A percentile compares a stretch with the other conserved stretches of the same genome.
Evolutionary conservation across 2,888 invertebrate genomes (phyloP).

Genomic region (Temnothorax ravouxi): DNA sequence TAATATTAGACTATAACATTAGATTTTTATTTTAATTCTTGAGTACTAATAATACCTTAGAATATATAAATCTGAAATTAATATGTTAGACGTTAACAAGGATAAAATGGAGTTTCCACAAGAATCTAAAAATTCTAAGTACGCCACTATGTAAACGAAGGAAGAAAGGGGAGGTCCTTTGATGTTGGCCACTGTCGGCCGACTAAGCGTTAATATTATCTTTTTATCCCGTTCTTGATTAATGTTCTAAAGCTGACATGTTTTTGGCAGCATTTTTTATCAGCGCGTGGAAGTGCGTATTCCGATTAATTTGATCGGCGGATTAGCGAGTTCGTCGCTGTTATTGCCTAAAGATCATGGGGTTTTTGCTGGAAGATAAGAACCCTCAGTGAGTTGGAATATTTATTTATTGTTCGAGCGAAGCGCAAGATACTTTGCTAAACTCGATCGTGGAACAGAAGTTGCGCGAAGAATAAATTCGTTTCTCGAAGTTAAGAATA

Average conservation of each 20-base stretch:
- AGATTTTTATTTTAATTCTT: background rate
- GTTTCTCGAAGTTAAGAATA: constrained; percentile 51
- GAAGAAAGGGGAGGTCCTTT: constrained; percentile 51
- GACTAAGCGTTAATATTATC: constrained; percentile 38
- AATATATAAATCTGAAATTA: background rate
- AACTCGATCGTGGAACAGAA: constrained; percentile 45
- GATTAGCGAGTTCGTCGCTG: constrained; percentile 19
- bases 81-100: background rate
- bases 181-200: constrained; percentile 27
- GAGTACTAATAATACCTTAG: background rate
- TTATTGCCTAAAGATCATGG: constrained; percentile 23
- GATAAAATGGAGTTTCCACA: background rate
- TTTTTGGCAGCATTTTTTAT: constrained; percentile 35
- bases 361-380: constrained; percentile 23
- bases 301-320: constrained; percentile 38
- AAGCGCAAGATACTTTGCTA: constrained; percentile 31
- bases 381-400: constrained; percentile 34
- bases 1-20: constrained; percentile 18
- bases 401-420: constrained; percentile 41
- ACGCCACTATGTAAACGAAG: background rate
- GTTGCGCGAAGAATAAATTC: constrained; percentile 47
- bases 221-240: constrained; percentile 40
- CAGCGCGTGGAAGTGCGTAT: constrained; percentile 18
- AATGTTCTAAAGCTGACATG: constrained; percentile 41
- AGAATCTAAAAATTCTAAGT: constrained; percentile 5